These are phyloP conservation scores for Rynchops niger DNA, from an alignment of 2,113 vertebrate species.

Conservation along the genomic window DNA sequence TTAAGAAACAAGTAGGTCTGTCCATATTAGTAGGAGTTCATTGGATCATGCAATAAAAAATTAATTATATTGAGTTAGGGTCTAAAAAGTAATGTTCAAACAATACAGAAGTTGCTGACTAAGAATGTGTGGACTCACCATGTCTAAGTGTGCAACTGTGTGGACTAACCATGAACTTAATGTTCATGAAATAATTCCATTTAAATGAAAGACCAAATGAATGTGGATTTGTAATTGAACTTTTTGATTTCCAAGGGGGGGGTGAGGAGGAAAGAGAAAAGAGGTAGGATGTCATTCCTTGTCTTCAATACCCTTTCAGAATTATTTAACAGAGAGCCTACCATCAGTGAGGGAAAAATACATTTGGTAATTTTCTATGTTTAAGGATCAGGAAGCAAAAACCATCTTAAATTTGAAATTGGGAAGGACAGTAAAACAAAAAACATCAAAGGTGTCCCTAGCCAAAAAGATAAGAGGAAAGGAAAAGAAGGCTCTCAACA, in stretches of 20 bases:
- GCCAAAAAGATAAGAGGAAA: neutral
- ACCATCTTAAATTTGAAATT: neutral
- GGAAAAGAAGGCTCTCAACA: neutral
- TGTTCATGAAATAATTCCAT: neutral
- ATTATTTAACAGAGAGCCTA: neutral
- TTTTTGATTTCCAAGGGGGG: neutral
- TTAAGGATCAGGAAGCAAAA: neutral
- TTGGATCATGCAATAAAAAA: neutral
- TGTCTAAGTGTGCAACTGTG: neutral
- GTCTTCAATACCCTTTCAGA: neutral
- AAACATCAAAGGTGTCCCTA: neutral
- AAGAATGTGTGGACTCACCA: neutral
- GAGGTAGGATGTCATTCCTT: neutral
- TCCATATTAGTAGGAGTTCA: neutral
- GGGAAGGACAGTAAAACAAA: neutral
- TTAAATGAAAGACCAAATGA: neutral
- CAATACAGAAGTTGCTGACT: neutral
- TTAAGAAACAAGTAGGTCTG: neutral
- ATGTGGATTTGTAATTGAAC: neutral
- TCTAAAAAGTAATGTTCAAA: neutral
- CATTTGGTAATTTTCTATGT: neutral
- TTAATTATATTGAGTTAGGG: neutral
- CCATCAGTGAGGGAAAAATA: neutral
- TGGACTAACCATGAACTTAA: neutral
- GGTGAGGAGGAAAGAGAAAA: neutral